A percentile compares a stretch with the other conserved stretches of the same genome.
Evolutionary conservation across 2,113 vertebrate species (phyloP).

Genomic region (Argyrosomus japonicus): DNA sequence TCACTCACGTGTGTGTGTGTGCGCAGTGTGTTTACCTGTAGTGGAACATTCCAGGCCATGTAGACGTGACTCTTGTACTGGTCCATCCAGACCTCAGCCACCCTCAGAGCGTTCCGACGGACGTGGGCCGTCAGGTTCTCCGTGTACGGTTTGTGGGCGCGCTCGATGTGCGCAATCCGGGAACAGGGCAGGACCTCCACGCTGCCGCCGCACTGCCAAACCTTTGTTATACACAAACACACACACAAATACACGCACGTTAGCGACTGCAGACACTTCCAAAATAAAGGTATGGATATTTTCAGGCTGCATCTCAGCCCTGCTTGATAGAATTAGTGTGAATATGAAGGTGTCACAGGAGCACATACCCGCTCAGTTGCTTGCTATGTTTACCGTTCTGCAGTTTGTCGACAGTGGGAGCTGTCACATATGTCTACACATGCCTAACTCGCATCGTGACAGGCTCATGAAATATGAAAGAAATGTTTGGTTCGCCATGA

Average conservation of each 20-base stretch:
- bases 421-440: constrained; percentile 7
- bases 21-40: constrained; percentile 81
- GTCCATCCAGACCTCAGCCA: constrained; percentile 98
- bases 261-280: background rate
- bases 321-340: constrained; percentile 13
- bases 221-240: constrained; percentile 76
- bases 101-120: constrained; percentile 92
- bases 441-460: background rate
- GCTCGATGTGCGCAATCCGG: constrained; percentile 94
- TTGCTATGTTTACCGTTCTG: constrained; percentile 2
- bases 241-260: background rate
- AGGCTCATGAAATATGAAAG: background rate
- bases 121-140: constrained; percentile 93
- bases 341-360: constrained; percentile 21
- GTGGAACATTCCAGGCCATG: constrained; percentile 98
- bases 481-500: background rate
- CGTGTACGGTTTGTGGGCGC: constrained; percentile 96
- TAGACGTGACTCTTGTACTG: constrained; percentile 95
- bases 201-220: constrained; percentile 97
- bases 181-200: constrained; percentile 98
- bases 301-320: constrained; percentile 10
- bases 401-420: background rate
- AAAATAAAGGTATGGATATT: constrained; percentile 1
- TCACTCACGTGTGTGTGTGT: background rate
- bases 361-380: background rate